A percentile compares a stretch with the other conserved stretches of the same genome.
Conservation (phyloP, 2,797 vertebrate genomes). For the Australoheros facetus region DNA sequence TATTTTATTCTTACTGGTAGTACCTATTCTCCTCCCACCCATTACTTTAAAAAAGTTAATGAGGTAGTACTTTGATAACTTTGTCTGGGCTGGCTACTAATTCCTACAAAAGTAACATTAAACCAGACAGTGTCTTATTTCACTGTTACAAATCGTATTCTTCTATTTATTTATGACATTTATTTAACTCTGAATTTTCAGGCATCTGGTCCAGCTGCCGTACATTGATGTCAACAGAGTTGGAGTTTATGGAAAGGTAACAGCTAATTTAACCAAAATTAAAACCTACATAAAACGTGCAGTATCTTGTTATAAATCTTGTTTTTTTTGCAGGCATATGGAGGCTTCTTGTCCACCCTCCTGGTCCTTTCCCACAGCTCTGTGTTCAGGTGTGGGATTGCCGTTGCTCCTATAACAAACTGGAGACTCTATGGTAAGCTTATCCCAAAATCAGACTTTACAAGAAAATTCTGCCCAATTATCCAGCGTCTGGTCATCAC, state of each 20-base stretch:
- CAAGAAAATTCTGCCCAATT: not conserved
- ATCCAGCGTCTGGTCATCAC: not conserved
- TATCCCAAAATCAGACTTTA: not conserved
- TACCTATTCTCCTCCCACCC: no score
- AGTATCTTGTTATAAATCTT: not conserved
- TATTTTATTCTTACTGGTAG: no score
- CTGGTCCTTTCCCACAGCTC: conserved; percentile 72
- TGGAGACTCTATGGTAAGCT: conserved; percentile 78
- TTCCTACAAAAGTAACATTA: no score
- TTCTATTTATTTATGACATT: not conserved
- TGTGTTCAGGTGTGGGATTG: conserved; percentile 72
- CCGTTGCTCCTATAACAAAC: conserved; percentile 77
- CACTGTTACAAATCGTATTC: no score
- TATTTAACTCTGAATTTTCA: conserved; percentile 17
- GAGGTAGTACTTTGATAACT: no score
- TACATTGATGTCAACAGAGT: conserved; percentile 73
- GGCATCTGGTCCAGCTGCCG: conserved; percentile 68
- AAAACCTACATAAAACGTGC: not conserved
- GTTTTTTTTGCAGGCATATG: conserved; percentile 71
- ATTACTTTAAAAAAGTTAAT: no score
- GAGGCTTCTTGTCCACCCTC: conserved; percentile 76
- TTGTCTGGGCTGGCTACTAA: no score
- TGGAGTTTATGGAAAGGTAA: conserved; percentile 80
- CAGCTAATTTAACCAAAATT: not conserved
- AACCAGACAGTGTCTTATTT: no score